These are phyloP conservation scores for Lycopodina hypogea DNA, from an alignment of 37 sponge, comb jelly and placozoan species.

Conservation along the genomic window DNA sequence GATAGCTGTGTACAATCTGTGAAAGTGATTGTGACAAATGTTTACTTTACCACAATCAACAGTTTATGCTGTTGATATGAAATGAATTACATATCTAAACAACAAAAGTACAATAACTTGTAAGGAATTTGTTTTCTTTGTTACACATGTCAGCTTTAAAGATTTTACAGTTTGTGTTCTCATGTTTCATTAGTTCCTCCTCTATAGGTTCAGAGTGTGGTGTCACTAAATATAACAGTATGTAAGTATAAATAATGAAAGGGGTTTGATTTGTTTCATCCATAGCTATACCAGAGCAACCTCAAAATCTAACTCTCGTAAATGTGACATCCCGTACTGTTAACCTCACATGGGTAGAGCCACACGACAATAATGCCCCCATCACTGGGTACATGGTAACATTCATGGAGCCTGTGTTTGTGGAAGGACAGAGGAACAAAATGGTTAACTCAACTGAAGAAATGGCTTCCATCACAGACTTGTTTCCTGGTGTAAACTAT, in stretches of 20 bases:
- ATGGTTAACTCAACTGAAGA: not conserved
- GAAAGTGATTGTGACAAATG: no score
- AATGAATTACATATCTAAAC: no score
- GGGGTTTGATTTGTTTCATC: not conserved
- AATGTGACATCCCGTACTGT: conserved; percentile 31
- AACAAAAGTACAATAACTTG: no score
- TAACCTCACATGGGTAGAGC: conserved; percentile 37
- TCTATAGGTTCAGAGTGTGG: not conserved
- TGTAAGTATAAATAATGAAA: not conserved
- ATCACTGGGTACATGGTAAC: conserved; percentile 36
- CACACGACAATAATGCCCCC: conserved; percentile 60
- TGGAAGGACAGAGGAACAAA: not conserved
- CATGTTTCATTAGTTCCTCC: no score
- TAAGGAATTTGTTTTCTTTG: no score
- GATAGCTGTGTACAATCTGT: no score
- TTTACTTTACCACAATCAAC: no score
- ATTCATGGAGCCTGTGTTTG: conserved; percentile 35
- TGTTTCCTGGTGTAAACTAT: conserved; percentile 54
- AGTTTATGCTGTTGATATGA: no score
- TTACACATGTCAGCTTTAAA: no score
- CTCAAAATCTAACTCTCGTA: conserved; percentile 28
- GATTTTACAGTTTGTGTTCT: no score
- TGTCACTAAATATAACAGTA: not conserved
- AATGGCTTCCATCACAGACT: conserved; percentile 33
- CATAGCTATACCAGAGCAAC: conserved; percentile 51